Evolutionary conservation across 2,888 invertebrate species (phyloP).

Genomic region (Neoitamus cyanurus): DNA sequence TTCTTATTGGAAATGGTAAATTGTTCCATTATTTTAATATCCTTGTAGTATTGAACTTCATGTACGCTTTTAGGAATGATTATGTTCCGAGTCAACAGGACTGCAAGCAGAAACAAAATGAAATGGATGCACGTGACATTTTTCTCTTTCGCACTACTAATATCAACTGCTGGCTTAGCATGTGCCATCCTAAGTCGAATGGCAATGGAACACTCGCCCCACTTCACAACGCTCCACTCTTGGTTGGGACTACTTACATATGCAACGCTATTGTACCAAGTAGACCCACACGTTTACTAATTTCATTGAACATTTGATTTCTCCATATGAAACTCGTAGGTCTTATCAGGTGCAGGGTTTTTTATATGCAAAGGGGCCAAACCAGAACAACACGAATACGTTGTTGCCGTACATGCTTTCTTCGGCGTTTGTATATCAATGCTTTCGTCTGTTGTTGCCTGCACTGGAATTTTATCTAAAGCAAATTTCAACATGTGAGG

Average conservation of each 20-base stretch:
- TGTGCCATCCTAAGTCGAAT: not conserved
- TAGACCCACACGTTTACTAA: not conserved
- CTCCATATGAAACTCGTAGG: not conserved
- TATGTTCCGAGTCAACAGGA: not conserved
- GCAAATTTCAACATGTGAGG: not conserved
- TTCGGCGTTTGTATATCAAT: not conserved
- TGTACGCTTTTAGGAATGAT: not conserved
- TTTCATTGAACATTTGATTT: not conserved
- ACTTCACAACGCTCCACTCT: not conserved
- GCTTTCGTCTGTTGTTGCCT: not conserved
- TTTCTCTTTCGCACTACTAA: not conserved
- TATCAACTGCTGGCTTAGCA: not conserved
- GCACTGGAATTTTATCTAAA: not conserved
- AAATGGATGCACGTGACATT: not conserved
- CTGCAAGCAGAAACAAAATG: too few species aligned
- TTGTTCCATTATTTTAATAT: not conserved
- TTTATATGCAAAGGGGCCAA: not conserved
- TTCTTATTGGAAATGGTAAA: slow-evolving; percentile 1
- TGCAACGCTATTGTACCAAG: not conserved
- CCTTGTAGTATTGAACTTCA: not conserved
- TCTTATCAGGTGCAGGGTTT: not conserved
- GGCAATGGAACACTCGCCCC: not conserved
- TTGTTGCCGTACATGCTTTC: not conserved
- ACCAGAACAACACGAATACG: not conserved
- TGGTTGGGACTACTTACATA: not conserved